Conservation (phyloP, 2,888 invertebrate genomes). For the Plebejus melissa region DNA sequence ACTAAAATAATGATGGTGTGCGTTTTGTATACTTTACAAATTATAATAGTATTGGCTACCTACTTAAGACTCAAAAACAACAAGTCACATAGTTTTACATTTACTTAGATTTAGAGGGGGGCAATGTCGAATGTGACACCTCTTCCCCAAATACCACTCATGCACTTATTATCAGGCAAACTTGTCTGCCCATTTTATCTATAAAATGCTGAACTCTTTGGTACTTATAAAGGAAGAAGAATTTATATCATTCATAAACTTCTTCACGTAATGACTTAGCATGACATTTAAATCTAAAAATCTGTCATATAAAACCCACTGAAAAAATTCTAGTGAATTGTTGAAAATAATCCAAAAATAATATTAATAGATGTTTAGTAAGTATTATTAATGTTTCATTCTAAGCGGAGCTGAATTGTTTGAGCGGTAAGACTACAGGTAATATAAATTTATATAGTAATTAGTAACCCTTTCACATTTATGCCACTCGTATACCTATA, state of each 20-base stretch:
- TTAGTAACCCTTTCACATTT: too few relatives aligned
- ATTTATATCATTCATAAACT: background rate
- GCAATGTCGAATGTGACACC: too few relatives aligned
- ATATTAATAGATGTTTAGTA: background rate
- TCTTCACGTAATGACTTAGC: background rate
- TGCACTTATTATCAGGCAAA: background rate
- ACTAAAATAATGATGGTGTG: too few relatives aligned
- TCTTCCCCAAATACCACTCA: too few relatives aligned
- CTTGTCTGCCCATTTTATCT: background rate
- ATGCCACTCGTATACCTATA: too few relatives aligned
- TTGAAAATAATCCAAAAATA: background rate
- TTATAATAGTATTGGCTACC: too few relatives aligned
- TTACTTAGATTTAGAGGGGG: too few relatives aligned
- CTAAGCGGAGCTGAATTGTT: background rate
- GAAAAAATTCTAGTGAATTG: background rate
- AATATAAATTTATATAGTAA: too few relatives aligned
- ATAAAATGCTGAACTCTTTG: background rate
- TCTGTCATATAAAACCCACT: background rate
- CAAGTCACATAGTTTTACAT: too few relatives aligned
- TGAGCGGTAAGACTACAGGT: too few relatives aligned
- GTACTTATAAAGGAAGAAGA: background rate
- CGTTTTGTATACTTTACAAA: too few relatives aligned
- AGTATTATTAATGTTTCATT: background rate
- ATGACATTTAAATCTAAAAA: background rate
- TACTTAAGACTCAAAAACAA: too few relatives aligned